Conservation (phyloP, 2,797 vertebrate species). For the Gallinago nigripennis region DNA sequence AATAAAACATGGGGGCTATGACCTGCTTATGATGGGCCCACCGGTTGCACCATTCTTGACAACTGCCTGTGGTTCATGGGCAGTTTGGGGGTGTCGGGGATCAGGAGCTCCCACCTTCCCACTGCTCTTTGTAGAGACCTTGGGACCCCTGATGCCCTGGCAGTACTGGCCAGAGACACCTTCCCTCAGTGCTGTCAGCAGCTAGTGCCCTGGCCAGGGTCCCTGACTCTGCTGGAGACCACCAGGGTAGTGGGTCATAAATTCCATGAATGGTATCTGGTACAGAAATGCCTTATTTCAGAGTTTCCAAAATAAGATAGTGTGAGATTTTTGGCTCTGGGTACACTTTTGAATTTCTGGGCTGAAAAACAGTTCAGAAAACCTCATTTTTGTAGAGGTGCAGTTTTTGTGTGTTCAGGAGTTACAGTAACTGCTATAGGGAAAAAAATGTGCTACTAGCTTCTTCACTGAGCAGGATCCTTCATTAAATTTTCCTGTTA, state of each 20-base stretch:
- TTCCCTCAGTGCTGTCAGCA: not conserved
- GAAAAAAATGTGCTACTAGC: not conserved
- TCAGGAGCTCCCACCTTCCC: not conserved
- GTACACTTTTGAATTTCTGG: not conserved
- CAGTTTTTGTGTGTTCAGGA: not conserved
- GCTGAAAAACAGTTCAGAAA: not conserved
- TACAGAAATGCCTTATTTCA: not conserved
- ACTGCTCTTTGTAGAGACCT: not conserved
- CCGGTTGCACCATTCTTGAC: not conserved
- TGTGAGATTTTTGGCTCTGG: not conserved
- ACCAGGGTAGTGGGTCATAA: not conserved
- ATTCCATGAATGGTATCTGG: not conserved
- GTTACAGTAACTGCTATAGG: not conserved
- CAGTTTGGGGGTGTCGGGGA: not conserved
- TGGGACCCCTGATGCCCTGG: fast-evolving
- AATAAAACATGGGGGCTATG: not conserved
- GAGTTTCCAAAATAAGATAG: not conserved
- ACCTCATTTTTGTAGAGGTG: not conserved
- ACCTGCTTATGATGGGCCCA: not conserved
- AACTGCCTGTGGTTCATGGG: not conserved
- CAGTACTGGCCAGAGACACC: not conserved
- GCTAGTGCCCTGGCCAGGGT: not conserved
- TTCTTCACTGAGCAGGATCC: not conserved
- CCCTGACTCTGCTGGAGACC: not conserved
- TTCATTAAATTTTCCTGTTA: not conserved